phyloP scores from a whole-genome alignment of 1,140 invertebrate genomes.

The Pinna nobilis region DNA sequence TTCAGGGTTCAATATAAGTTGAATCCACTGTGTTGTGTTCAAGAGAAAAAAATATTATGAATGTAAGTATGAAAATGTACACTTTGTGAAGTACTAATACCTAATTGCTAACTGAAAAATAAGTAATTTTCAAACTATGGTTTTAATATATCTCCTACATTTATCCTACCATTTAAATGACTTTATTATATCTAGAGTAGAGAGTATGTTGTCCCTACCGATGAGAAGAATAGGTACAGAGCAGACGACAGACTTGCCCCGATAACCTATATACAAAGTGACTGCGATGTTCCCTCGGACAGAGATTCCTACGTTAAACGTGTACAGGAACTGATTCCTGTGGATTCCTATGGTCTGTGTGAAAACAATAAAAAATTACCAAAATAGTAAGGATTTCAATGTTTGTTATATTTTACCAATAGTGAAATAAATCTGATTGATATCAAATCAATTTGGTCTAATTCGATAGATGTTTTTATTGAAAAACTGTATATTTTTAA shows the following conservation, averaged over 20 bases:
- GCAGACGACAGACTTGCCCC: conserved; percentile 77
- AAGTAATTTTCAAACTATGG: not conserved
- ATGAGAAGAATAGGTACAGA: conserved; percentile 78
- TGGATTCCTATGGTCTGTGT: conserved; percentile 73
- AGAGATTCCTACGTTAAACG: conserved; percentile 83
- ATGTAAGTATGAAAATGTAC: not conserved
- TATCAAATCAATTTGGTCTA: no score
- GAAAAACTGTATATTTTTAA: no score
- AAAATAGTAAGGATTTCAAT: conserved; percentile 78
- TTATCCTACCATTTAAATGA: not conserved
- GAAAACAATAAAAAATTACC: conserved; percentile 80
- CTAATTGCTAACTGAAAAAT: not conserved
- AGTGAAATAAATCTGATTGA: no score
- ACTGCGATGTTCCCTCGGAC: conserved; percentile 86
- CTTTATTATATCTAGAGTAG: conserved; percentile 70
- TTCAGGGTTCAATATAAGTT: no score
- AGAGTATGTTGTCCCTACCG: conserved; percentile 78
- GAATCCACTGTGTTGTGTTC: no score
- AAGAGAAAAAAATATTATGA: no score
- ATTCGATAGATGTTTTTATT: no score
- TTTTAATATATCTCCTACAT: not conserved
- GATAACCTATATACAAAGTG: conserved; percentile 87
- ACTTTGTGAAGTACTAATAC: not conserved
- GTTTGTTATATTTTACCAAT: no score
- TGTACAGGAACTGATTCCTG: conserved; percentile 83